Evolutionary conservation across 2,888 invertebrate species (phyloP).

Genomic region (Diaprepes abbreviatus): DNA sequence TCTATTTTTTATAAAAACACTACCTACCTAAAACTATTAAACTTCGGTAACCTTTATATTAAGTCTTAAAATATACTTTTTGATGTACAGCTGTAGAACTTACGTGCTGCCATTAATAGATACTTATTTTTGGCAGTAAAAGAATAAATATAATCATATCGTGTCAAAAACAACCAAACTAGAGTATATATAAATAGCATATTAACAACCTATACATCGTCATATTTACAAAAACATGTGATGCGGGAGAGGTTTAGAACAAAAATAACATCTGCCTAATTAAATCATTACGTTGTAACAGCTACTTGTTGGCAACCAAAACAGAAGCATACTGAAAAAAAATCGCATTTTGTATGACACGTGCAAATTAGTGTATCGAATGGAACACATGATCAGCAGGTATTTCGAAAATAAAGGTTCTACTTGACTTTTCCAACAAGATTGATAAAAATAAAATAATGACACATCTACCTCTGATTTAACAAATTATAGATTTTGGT

Average conservation of each 20-base stretch:
- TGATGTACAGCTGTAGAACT: no score
- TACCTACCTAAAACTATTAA: no score
- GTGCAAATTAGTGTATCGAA: background rate
- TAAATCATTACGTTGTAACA: background rate
- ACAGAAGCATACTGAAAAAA: background rate
- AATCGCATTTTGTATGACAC: background rate
- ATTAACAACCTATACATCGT: no score
- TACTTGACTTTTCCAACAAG: background rate
- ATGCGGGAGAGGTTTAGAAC: background rate
- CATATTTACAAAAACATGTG: no score
- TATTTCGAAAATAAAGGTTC: background rate
- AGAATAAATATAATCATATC: no score
- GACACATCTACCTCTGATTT: background rate
- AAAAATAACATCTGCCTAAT: background rate
- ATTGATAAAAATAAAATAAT: background rate
- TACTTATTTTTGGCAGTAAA: no score
- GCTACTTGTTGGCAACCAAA: background rate
- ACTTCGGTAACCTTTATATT: no score
- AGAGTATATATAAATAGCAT: no score
- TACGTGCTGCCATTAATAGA: no score
- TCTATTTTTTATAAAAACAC: no score
- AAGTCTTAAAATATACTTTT: no score
- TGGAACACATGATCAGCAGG: background rate
- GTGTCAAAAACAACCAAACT: no score
- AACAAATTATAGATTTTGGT: background rate